Conservation (phyloP, 2,113 vertebrate species). For the Glareola pratincola region DNA sequence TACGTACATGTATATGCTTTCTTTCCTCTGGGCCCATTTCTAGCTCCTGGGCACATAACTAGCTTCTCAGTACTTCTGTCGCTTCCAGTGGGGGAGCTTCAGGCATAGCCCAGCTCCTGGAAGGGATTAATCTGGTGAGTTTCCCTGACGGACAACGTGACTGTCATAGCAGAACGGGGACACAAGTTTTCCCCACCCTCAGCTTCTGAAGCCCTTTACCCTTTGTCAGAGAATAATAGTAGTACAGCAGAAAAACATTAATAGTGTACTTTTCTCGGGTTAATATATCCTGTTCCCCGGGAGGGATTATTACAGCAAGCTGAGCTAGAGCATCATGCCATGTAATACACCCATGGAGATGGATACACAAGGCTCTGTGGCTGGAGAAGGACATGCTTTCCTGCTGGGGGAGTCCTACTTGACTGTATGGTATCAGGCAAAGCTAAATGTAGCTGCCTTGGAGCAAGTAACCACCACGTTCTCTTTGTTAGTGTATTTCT, state of each 20-base stretch:
- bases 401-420: background rate
- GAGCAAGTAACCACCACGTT: background rate
- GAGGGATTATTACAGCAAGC: background rate
- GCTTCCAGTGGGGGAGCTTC: background rate
- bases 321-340: background rate
- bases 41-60: background rate
- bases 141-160: background rate
- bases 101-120: background rate
- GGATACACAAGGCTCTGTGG: background rate
- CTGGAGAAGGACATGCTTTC: background rate
- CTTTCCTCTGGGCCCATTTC: background rate
- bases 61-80: background rate
- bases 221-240: background rate
- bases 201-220: background rate
- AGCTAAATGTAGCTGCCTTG: background rate
- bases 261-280: background rate
- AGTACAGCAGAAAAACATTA: background rate
- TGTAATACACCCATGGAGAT: background rate
- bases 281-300: background rate
- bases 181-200: background rate
- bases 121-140: background rate
- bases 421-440: background rate
- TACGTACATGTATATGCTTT: rapidly evolving
- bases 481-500: background rate
- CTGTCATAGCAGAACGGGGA: background rate